phyloP scores from a whole-genome alignment of 2,797 vertebrate species.

The Enteromius anoplus region DNA sequence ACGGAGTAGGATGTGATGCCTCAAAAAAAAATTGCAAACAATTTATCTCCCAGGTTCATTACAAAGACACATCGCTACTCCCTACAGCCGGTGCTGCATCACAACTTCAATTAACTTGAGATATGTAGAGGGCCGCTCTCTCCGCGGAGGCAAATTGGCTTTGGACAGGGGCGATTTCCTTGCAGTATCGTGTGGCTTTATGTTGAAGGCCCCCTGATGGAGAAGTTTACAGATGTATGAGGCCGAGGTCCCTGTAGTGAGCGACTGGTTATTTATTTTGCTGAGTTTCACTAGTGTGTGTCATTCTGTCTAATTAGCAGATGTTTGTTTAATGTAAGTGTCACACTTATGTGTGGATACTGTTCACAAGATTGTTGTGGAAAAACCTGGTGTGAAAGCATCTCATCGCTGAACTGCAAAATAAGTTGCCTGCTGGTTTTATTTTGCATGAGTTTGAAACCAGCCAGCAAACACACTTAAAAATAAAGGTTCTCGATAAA shows the following conservation, averaged over 20 bases:
- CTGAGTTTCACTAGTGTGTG: not conserved
- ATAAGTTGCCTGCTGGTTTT: not conserved
- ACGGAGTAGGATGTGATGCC: constrained; percentile 21
- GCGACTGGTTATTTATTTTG: not conserved
- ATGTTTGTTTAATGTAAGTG: not conserved
- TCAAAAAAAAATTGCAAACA: constrained; percentile 48
- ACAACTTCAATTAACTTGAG: constrained; percentile 56
- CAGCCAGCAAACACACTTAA: not conserved
- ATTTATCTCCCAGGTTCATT: constrained; percentile 58
- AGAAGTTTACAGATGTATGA: constrained; percentile 54
- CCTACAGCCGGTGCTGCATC: constrained; percentile 55
- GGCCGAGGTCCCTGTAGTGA: constrained; percentile 50
- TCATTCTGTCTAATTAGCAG: constrained; percentile 12
- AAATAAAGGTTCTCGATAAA: not conserved
- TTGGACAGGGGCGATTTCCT: constrained; percentile 48
- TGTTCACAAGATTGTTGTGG: not conserved
- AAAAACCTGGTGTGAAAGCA: constrained; percentile 3
- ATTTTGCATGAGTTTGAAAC: not conserved
- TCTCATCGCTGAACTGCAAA: not conserved
- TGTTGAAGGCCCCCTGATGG: constrained; percentile 31
- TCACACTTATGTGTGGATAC: not conserved
- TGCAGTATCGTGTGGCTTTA: not conserved
- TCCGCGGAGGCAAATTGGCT: constrained; percentile 41
- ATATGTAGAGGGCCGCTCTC: constrained; percentile 49
- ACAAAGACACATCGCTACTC: constrained; percentile 42